Evolutionary conservation across 2,797 vertebrate genomes (phyloP).

Genomic region (Neomorphus geoffroyi): DNA sequence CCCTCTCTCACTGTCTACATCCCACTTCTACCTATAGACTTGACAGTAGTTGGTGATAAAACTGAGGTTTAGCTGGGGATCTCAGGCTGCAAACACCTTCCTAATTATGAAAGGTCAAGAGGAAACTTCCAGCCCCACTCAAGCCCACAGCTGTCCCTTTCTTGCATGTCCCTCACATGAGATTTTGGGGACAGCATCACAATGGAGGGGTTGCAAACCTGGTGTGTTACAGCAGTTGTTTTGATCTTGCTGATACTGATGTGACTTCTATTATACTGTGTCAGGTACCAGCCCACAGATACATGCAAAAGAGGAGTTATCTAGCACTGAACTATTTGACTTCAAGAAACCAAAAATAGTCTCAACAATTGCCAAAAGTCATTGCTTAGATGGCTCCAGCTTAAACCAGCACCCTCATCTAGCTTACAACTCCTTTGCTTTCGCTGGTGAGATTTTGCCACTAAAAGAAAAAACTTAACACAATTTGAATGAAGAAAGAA

Average conservation of each 20-base stretch:
- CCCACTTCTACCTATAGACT: not conserved
- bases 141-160: not conserved
- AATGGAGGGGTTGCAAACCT: not conserved
- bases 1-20: not conserved
- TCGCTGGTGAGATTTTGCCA: not conserved
- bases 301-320: not conserved
- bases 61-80: fast-evolving
- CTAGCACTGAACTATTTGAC: not conserved
- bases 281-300: not conserved
- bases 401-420: not conserved
- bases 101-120: not conserved
- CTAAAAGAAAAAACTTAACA: not conserved
- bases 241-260: fast-evolving
- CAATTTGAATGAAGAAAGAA: not conserved
- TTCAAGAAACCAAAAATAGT: not conserved
- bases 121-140: not conserved
- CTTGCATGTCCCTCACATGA: not conserved
- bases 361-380: not conserved
- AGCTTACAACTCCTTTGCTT: not conserved
- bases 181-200: not conserved
- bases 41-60: not conserved
- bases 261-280: not conserved
- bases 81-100: not conserved
- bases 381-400: not conserved
- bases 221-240: not conserved